Percentiles rank a stretch among this genome's conserved stretches.
Evolutionary conservation across 2,888 invertebrate genomes (phyloP).

Genomic region (Nesidiocoris tenuis): DNA sequence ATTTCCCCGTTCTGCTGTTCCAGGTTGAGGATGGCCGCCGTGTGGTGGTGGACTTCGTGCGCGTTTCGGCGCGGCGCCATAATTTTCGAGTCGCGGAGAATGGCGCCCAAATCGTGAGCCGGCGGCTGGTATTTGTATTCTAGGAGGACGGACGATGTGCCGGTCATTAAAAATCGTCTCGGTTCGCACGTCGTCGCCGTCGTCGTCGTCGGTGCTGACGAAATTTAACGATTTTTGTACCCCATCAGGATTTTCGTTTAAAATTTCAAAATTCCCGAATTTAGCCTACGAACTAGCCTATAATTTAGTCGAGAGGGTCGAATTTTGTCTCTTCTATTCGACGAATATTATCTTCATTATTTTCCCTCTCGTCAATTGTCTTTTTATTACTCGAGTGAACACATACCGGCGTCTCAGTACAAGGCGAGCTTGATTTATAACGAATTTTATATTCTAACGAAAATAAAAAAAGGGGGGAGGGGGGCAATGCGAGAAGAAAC

Average conservation of each 20-base stretch:
- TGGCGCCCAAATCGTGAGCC: constrained; percentile 46
- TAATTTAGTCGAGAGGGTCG: constrained; percentile 11
- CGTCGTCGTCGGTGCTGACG: no score
- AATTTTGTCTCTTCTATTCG: constrained; percentile 33
- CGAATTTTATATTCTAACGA: neutral
- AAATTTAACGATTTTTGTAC: constrained; percentile 48
- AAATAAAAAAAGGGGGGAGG: constrained; percentile 13
- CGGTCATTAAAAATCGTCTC: constrained; percentile 44
- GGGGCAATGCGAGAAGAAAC: constrained; percentile 21
- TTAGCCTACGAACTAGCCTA: constrained; percentile 38
- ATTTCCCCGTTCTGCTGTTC: constrained; percentile 45
- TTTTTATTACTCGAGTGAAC: constrained; percentile 47
- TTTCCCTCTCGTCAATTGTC: neutral
- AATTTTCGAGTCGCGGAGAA: constrained; percentile 32
- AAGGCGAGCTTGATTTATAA: constrained; percentile 39
- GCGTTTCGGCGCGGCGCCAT: constrained; percentile 51
- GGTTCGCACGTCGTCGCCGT: neutral
- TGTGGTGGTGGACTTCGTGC: constrained; percentile 45
- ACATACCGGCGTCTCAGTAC: constrained; percentile 51
- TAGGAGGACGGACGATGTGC: constrained; percentile 45
- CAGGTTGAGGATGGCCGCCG: constrained; percentile 51
- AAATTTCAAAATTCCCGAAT: no score
- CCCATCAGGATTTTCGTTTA: constrained; percentile 48
- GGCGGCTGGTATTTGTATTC: constrained; percentile 49
- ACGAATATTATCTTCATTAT: neutral